Base-by-base conservation (phyloP, 2,888 invertebrate species). In the Physocephala rufipes region DNA sequence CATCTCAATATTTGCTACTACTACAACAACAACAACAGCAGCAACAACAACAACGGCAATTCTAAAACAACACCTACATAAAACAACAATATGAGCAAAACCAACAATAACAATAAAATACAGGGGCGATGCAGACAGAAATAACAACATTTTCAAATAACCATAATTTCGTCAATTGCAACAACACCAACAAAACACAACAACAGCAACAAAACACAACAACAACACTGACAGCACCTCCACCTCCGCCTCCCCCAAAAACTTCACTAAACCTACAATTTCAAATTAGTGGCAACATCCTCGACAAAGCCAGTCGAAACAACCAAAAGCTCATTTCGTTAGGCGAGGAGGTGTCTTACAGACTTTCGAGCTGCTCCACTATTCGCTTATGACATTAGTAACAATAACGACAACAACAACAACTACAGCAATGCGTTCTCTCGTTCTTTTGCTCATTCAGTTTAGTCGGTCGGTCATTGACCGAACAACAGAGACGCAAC, bases 381-480 rank as follows among this genome's bases (percentile, higher is more conserved):
- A 49, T 19, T 15, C 49, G 49, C 21, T 53, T n/a, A 53, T 21
- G 24, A 53, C 51, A 51, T 51, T 16, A 62, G 49, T 49, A 49
- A n/a, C 43, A 43, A 12, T 43, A 43, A 4, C 12, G 43, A 21
- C 62, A 36, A 36, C 45, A 45, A 16, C 45, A 64, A 13, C 45
- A 28, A 13, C 16, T 15, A 49, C 65, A 19, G 24, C 45, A 47
- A 47, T 45, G n/a, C 47, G 67, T 1, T 66, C 49, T 16, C 45
- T 59, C 21, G 47, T 28, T 30, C 26, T 36, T 28, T 43, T 36
- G 51, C 21, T 68, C 62, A 62, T 68, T 68, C 51, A 61, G 43
- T 81, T 78, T 77, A 79, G 28, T 82, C 81, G 82, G 79, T 81
- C 82, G 82, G 82, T 83, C 83, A 82, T 82, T 82, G 82, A 82